These are phyloP conservation scores for Cossypha polioptera DNA, from an alignment of 2,797 vertebrate genomes.

Conservation along the genomic window DNA sequence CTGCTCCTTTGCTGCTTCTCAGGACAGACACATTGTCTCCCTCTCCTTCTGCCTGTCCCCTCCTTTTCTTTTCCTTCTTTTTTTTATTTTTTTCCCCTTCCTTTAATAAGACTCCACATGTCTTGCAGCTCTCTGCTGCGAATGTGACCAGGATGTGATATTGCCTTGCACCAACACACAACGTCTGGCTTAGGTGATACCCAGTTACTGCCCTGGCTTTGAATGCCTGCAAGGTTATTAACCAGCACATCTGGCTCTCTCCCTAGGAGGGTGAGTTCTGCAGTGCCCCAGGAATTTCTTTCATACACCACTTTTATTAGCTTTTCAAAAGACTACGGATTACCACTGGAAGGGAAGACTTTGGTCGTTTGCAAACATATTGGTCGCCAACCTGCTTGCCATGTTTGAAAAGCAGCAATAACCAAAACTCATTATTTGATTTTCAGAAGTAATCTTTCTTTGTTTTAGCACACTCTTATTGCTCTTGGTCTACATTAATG, in stretches of 20 bases:
- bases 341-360: conserved; percentile 60
- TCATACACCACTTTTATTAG: conserved; percentile 66
- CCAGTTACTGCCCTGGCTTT: conserved; percentile 53
- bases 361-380: conserved; percentile 39
- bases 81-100: neutral
- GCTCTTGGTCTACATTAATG: neutral
- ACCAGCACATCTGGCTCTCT: conserved; percentile 67
- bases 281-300: conserved; percentile 68
- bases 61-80: conserved; percentile 15
- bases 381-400: conserved; percentile 36
- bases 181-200: conserved; percentile 60
- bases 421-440: neutral
- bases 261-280: conserved; percentile 61
- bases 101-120: conserved; percentile 57
- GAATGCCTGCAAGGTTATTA: conserved; percentile 65
- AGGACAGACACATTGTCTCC: conserved; percentile 66
- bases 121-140: conserved; percentile 45
- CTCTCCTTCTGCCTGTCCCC: conserved; percentile 11
- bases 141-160: conserved; percentile 71
- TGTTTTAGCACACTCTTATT: neutral
- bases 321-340: conserved; percentile 63
- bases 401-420: neutral
- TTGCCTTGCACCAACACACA: conserved; percentile 23
- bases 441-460: neutral
- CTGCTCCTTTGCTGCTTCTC: conserved; percentile 70